A percentile compares a stretch with the other conserved stretches of the same genome.
These are phyloP conservation scores for Ictalurus punctatus DNA, from an alignment of 2,113 vertebrate genomes.

Conservation along the genomic window DNA sequence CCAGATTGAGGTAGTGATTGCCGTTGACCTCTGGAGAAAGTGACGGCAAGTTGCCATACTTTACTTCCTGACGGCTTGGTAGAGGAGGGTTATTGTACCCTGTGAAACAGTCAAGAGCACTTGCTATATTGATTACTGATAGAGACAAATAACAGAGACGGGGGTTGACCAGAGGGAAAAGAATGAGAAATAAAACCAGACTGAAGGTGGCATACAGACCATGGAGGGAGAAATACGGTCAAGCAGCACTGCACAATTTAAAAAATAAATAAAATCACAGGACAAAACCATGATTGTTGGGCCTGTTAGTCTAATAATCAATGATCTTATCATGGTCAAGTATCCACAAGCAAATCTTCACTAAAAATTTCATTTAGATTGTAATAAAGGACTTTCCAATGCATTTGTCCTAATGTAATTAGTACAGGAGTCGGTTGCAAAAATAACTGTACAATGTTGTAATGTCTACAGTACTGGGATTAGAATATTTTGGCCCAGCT, in stretches of 20 bases:
- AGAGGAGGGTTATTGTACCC: constrained; percentile 50
- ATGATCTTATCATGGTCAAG: background rate
- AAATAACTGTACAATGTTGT: background rate
- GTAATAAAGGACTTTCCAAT: background rate
- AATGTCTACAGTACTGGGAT: background rate
- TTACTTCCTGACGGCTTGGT: constrained; percentile 44
- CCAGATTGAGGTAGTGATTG: constrained; percentile 68
- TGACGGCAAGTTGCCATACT: constrained; percentile 61
- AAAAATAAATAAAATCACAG: background rate
- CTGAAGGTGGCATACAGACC: constrained; percentile 30
- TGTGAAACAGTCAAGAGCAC: constrained; percentile 76
- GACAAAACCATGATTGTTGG: background rate
- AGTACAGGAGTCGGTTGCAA: background rate
- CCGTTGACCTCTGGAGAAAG: constrained; percentile 65
- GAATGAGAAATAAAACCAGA: constrained; percentile 20
- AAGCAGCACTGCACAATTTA: background rate
- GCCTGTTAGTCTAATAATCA: background rate
- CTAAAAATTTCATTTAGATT: background rate
- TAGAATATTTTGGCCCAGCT: background rate
- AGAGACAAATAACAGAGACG: constrained; percentile 64
- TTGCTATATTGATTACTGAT: constrained; percentile 61
- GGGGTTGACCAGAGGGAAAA: constrained; percentile 38
- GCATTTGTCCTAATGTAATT: background rate
- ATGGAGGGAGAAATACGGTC: constrained; percentile 14
- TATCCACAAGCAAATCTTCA: background rate